Base-by-base conservation (phyloP, 2,888 invertebrate genomes). In the Ptychoptera contaminata region DNA sequence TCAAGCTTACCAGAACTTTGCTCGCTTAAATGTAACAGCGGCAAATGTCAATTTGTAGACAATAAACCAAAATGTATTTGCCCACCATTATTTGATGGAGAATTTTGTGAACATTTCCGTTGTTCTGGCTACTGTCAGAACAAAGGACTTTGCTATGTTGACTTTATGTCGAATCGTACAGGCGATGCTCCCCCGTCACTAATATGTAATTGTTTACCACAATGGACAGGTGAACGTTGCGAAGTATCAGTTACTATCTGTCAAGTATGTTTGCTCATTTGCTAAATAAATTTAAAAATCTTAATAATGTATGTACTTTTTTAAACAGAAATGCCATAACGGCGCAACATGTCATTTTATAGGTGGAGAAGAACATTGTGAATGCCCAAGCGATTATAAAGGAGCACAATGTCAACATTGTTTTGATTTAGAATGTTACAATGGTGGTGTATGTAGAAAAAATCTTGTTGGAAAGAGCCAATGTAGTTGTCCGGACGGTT, bases 51-150 rank as follows among this genome's bases (percentile, higher is more conserved):
- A 52, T 55, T 71, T 40, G 62, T 67, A 3, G 63, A 67, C 37
- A 63, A 69, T 52, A 68, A 69, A 16, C 73, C 71, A 12, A 69
- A 73, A 58, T 84, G 84, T 66, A 61, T 69, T 50, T 84, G 85
- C 55, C 68, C 72, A 30, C 64, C 74, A 0, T 68, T 70, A 40
- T 85, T 76, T 61, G 69, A 71, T 36, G 82, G 85, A 14, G 68
- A 71, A 48, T 61, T 69, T 41, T 85, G 85, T 64, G 74, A 79
- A 58, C 71, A 73, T 54, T 79, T 76, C 60, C 70, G 75, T 45
- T 83, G 83, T 57, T 75, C 79, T 2, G 76, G 48, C 8, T 73
- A 72, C 58, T 83, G 83, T 55, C 67, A 70, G 53, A 77, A 79
- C 57, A 72, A 74, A 49, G 78, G 74, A 34, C 55, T 67, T 45